Percentiles rank a stretch among this genome's conserved stretches.
Evolutionary conservation across 2,113 vertebrate species (phyloP).

Genomic region (Elachura formosa): DNA sequence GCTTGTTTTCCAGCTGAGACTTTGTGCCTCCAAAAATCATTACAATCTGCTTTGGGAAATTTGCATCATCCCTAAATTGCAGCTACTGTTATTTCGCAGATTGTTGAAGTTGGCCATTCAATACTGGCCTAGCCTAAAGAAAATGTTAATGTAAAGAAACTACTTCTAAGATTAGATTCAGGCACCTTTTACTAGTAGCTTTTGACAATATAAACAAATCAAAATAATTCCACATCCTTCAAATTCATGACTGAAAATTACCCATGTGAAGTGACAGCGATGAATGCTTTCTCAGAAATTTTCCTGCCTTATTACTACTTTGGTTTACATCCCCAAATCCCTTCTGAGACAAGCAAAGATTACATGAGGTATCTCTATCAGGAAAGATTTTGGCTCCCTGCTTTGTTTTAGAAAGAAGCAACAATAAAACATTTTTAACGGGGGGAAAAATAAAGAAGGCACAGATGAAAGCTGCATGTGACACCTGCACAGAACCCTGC

Average conservation of each 20-base stretch:
- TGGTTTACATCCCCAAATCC: background rate
- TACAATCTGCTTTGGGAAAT: background rate
- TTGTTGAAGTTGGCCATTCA: background rate
- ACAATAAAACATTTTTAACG: background rate
- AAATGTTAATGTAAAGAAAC: background rate
- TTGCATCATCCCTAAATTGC: background rate
- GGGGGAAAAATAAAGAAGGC: background rate
- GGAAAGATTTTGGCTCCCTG: background rate
- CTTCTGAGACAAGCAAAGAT: background rate
- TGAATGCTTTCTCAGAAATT: background rate
- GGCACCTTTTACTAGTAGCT: background rate
- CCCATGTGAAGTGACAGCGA: background rate
- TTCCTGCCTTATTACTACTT: background rate
- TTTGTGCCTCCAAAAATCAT: background rate
- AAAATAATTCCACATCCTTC: background rate
- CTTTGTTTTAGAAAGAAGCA: background rate
- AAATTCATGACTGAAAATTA: background rate
- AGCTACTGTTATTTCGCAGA: background rate
- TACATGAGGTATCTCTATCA: fast-evolving
- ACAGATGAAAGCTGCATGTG: background rate
- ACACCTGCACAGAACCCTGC: background rate
- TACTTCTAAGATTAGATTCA: background rate
- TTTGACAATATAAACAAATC: background rate
- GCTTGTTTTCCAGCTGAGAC: fast-evolving
- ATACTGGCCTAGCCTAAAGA: background rate